phyloP scores from a whole-genome alignment of 2,113 vertebrate genomes.

The Rhadina sibilatrix region DNA sequence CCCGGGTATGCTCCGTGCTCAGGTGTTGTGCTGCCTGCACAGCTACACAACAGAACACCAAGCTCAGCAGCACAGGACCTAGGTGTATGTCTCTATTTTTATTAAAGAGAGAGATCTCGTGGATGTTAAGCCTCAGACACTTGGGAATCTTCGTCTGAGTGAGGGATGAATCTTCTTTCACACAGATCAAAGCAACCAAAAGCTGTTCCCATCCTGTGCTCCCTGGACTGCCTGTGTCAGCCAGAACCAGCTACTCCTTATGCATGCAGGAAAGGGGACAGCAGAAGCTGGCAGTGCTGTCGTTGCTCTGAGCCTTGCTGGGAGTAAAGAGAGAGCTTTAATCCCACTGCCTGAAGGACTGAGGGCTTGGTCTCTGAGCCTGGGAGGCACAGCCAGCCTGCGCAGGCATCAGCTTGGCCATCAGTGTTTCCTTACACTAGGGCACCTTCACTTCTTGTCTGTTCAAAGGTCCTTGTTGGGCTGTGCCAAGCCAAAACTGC shows the following conservation, averaged over 20 bases:
- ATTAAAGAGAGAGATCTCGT: background rate
- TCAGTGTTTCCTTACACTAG: accelerated
- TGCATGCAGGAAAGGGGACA: accelerated
- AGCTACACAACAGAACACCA: background rate
- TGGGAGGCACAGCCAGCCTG: background rate
- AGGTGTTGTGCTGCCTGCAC: background rate
- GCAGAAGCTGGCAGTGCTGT: background rate
- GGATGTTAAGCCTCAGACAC: background rate
- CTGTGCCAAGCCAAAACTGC: background rate
- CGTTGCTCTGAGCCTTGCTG: background rate
- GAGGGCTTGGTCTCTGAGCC: background rate
- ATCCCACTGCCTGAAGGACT: background rate
- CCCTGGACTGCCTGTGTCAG: background rate
- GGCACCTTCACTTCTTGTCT: background rate
- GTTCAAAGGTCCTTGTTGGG: background rate
- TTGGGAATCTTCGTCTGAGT: background rate
- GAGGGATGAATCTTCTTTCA: background rate
- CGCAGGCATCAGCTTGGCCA: background rate
- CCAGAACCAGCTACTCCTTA: background rate
- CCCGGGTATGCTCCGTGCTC: background rate
- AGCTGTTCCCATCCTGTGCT: background rate
- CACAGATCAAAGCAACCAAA: background rate
- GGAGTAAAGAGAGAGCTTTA: background rate
- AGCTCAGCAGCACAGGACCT: background rate
- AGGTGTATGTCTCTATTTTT: background rate